Percentiles rank a stretch among this genome's conserved stretches.
These are phyloP conservation scores for Tragulus kanchil DNA, from an alignment of 2,113 vertebrate genomes.

Conservation along the genomic window DNA sequence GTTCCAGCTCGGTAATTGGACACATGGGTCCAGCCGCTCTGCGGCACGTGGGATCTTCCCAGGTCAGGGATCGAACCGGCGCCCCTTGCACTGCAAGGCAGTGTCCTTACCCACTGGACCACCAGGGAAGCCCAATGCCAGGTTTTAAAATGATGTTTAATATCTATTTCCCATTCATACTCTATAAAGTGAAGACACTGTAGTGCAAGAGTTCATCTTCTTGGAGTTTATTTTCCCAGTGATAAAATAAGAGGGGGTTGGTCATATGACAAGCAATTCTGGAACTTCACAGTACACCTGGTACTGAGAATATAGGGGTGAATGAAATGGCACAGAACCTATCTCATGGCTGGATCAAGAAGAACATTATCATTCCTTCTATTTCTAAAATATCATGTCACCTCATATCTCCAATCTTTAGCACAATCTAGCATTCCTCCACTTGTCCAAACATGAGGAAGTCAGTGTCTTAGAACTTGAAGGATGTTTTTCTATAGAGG, in stretches of 20 bases:
- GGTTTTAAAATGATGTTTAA: background rate
- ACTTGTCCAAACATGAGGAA: background rate
- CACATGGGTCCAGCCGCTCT: no score
- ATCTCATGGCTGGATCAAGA: background rate
- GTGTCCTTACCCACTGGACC: no score
- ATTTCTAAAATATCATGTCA: background rate
- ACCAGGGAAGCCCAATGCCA: background rate
- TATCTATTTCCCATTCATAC: background rate
- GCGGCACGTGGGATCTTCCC: no score
- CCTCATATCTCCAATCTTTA: background rate
- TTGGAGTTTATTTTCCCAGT: conserved; percentile 7
- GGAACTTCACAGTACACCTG: background rate
- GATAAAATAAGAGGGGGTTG: background rate
- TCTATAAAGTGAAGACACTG: background rate
- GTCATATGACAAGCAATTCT: background rate
- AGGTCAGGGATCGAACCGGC: no score
- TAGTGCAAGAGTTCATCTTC: background rate
- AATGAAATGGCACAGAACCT: background rate
- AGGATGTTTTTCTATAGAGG: background rate
- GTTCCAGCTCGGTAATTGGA: no score
- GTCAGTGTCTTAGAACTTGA: background rate
- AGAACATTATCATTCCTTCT: background rate
- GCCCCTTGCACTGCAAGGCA: no score
- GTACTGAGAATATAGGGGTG: background rate
- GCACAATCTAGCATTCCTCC: background rate